Evolutionary conservation across 2,113 vertebrate species (phyloP).

Genomic region (Triplophysa dalaica): DNA sequence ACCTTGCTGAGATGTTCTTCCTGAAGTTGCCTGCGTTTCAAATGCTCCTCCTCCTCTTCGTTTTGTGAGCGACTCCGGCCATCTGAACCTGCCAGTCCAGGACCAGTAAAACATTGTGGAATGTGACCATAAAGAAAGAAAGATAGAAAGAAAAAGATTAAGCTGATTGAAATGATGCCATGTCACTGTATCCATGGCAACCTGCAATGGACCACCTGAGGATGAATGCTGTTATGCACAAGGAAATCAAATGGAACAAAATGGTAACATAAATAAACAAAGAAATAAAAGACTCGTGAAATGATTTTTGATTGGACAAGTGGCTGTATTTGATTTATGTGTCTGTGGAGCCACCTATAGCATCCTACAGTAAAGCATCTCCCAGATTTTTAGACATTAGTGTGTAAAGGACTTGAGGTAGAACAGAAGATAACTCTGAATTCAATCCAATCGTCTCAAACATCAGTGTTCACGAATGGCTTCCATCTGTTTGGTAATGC

Average conservation of each 20-base stretch:
- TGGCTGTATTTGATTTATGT: slow-evolving; percentile 23
- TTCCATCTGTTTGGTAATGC: background rate
- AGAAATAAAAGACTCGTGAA: slow-evolving; percentile 22
- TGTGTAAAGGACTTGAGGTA: background rate
- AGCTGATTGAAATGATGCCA: background rate
- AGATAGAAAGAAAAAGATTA: background rate
- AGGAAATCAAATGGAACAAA: background rate
- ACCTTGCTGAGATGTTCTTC: slow-evolving; percentile 90
- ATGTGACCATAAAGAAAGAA: background rate
- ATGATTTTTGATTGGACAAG: background rate
- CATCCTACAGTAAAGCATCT: background rate
- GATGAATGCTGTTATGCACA: background rate
- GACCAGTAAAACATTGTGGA: background rate
- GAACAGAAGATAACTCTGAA: background rate
- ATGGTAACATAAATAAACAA: slow-evolving; percentile 4
- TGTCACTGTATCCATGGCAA: background rate
- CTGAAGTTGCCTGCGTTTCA: slow-evolving; percentile 83
- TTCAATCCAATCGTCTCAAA: background rate
- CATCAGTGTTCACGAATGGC: background rate
- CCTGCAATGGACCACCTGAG: background rate
- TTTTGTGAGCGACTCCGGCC: slow-evolving; percentile 80
- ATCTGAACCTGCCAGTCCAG: slow-evolving; percentile 74
- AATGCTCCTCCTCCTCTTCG: slow-evolving; percentile 83
- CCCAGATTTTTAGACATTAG: background rate
- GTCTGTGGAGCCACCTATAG: background rate